phyloP scores from a whole-genome alignment of 2,888 invertebrate genomes.

The Lordiphosa fenestrarum region DNA sequence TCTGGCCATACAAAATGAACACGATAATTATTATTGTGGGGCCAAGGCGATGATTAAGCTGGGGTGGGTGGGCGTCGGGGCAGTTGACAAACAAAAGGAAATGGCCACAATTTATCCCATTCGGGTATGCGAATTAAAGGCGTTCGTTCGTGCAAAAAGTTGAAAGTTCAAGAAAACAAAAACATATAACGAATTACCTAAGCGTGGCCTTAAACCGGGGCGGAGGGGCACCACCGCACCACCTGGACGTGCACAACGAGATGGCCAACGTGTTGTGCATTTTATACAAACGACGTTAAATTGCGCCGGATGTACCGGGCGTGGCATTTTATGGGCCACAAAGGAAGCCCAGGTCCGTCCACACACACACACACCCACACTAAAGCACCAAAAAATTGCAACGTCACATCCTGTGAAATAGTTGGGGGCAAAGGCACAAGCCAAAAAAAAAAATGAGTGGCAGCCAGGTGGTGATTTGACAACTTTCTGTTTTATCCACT shows the following conservation, averaged over 20 bases:
- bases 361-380: constrained; percentile 5
- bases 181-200: constrained; percentile 67
- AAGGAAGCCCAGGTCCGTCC: constrained; percentile 18
- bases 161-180: constrained; percentile 50
- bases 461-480: too few relatives aligned
- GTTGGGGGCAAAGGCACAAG: neutral
- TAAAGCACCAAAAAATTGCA: constrained; percentile 19
- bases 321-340: constrained; percentile 51
- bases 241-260: neutral
- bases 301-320: constrained; percentile 61
- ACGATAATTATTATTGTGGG: constrained; percentile 43
- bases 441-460: too few relatives aligned
- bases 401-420: constrained; percentile 39
- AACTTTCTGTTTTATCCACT: too few relatives aligned
- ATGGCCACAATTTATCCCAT: constrained; percentile 63
- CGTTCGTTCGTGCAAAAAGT: constrained; percentile 45
- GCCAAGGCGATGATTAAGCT: constrained; percentile 48
- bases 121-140: constrained; percentile 42
- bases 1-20: constrained; percentile 44
- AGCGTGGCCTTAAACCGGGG: constrained; percentile 39
- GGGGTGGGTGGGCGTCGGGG: constrained; percentile 3
- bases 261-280: constrained; percentile 35
- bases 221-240: constrained; percentile 15
- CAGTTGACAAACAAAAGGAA: constrained; percentile 65
- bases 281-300: constrained; percentile 51